These are phyloP conservation scores for Gortyna flavago DNA, from an alignment of 2,888 invertebrate genomes.

Conservation along the genomic window DNA sequence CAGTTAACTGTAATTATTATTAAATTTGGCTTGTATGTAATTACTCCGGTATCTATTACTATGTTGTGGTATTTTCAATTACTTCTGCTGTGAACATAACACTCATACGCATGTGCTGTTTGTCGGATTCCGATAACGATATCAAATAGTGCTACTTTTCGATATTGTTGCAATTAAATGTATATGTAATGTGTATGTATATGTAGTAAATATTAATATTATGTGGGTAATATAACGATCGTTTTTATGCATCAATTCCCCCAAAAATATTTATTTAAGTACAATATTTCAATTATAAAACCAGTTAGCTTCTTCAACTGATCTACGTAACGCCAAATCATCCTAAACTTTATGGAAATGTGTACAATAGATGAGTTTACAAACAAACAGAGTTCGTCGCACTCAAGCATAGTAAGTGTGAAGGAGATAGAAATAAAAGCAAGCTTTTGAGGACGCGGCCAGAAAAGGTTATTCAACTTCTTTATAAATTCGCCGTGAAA, in stretches of 20 bases:
- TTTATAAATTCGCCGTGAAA: conserved; percentile 75
- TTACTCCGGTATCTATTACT: conserved; percentile 40
- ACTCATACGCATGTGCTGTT: conserved; percentile 51
- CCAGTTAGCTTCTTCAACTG: conserved; percentile 8
- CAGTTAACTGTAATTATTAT: conserved; percentile 56
- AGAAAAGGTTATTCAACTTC: conserved; percentile 85
- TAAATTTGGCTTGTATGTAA: conserved; percentile 52
- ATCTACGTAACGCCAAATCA: conserved; percentile 35
- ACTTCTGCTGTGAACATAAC: conserved; percentile 42
- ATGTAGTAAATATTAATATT: conserved; percentile 18
- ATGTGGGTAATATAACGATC: neutral
- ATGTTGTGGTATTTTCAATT: conserved; percentile 35
- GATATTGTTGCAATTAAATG: conserved; percentile 17
- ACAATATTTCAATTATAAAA: conserved; percentile 25
- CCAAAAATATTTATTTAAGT: conserved; percentile 1
- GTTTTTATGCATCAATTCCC: conserved; percentile 18
- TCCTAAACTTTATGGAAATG: conserved; percentile 69
- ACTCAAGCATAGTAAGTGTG: conserved; percentile 68
- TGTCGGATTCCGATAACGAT: conserved; percentile 49
- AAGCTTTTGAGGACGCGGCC: conserved; percentile 73
- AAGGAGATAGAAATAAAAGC: conserved; percentile 73
- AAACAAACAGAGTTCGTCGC: conserved; percentile 82
- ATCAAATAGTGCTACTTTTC: conserved; percentile 40
- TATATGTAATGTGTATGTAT: too few relatives aligned
- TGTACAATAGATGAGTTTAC: conserved; percentile 79